These are phyloP conservation scores for Etheostoma spectabile DNA, from an alignment of 2,113 vertebrate species.

Conservation along the genomic window DNA sequence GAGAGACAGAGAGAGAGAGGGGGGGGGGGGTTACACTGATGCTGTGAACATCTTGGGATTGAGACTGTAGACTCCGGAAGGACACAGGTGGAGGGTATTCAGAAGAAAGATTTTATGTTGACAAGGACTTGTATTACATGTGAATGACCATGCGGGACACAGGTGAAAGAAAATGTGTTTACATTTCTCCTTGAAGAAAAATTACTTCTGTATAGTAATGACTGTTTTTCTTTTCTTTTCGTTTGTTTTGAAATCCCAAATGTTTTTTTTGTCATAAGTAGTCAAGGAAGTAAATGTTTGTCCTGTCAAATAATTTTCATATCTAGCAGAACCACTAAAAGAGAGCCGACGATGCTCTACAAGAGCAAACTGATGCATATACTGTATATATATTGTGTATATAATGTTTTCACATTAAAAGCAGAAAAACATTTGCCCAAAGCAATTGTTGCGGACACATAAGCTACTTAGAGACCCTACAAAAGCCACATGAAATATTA, in stretches of 20 bases:
- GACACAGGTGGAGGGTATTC: constrained; percentile 34
- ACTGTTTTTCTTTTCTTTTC: background rate
- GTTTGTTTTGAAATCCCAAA: background rate
- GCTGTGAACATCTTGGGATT: constrained; percentile 58
- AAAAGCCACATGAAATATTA: constrained; percentile 27
- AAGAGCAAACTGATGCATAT: background rate
- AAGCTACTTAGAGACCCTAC: no score
- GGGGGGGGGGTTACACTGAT: background rate
- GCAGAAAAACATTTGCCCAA: background rate
- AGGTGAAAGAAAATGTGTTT: background rate
- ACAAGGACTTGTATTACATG: constrained; percentile 6
- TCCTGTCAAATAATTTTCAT: background rate
- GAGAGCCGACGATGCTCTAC: background rate
- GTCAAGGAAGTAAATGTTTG: background rate
- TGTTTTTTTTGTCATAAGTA: background rate
- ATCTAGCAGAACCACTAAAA: background rate
- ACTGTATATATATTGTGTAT: no score
- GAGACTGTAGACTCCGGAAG: constrained; percentile 34
- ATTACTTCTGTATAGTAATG: background rate
- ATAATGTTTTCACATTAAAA: background rate
- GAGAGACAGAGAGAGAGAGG: constrained; percentile 32
- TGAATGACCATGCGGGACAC: constrained; percentile 5
- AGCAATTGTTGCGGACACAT: background rate
- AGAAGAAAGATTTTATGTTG: constrained; percentile 8
- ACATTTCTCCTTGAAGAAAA: background rate